Evolutionary conservation across 2,888 invertebrate genomes (phyloP).

Genomic region (Drosophila algonquin): DNA sequence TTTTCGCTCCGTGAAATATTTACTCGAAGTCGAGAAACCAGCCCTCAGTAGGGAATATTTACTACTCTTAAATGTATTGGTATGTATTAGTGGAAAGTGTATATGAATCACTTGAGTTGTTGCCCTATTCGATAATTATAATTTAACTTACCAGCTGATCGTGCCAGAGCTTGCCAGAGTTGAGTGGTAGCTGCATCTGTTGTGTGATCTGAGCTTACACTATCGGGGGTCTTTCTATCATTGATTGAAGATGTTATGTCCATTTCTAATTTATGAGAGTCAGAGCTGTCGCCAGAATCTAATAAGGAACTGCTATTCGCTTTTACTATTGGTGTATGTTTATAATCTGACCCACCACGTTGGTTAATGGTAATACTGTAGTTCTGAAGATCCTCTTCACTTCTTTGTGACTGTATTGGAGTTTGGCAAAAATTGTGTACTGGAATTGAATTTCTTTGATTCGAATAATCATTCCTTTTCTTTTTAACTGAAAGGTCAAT

Average conservation of each 20-base stretch:
- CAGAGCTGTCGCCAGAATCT: slow-evolving; percentile 86
- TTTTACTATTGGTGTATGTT: slow-evolving; percentile 38
- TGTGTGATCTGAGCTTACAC: slow-evolving; percentile 82
- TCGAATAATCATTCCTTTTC: slow-evolving; percentile 61
- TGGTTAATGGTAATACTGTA: slow-evolving; percentile 73
- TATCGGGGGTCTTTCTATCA: slow-evolving; percentile 81
- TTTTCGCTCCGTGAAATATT: too few relatives aligned
- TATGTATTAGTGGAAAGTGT: too few relatives aligned
- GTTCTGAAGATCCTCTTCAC: slow-evolving; percentile 58
- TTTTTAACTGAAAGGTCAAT: slow-evolving; percentile 78
- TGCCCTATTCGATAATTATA: background rate
- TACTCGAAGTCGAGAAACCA: too few relatives aligned
- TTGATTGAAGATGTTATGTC: slow-evolving; percentile 62
- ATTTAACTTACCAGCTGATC: slow-evolving; percentile 80
- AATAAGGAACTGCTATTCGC: slow-evolving; percentile 75
- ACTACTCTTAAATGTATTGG: too few relatives aligned
- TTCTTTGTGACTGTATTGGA: slow-evolving; percentile 59
- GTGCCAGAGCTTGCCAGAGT: slow-evolving; percentile 84
- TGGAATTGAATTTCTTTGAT: slow-evolving; percentile 52
- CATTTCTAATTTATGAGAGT: slow-evolving; percentile 83
- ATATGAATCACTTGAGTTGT: background rate
- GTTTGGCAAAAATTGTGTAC: slow-evolving; percentile 58
- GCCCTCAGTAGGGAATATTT: too few relatives aligned
- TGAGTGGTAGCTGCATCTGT: slow-evolving; percentile 84
- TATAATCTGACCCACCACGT: slow-evolving; percentile 54